Evolutionary conservation across 2,888 invertebrate genomes (phyloP).

Genomic region (Synergus itoensis): DNA sequence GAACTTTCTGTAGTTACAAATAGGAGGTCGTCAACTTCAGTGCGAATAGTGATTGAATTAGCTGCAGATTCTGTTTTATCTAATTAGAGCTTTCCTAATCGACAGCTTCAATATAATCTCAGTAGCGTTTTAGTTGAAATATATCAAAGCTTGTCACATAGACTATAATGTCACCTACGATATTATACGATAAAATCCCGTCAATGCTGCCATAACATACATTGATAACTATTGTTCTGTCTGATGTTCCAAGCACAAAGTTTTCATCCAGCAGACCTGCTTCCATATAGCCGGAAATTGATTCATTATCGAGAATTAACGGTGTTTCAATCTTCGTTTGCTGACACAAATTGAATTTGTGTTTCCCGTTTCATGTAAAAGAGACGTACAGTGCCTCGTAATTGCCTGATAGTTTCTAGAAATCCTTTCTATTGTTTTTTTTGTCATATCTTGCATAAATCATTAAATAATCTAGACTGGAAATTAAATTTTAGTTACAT

Average conservation of each 20-base stretch:
- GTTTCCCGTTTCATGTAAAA: background rate
- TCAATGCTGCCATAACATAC: background rate
- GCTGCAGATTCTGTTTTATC: slow-evolving; percentile 26
- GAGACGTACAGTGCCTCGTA: background rate
- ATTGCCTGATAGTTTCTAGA: background rate
- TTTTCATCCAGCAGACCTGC: slow-evolving; percentile 5
- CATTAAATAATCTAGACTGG: too few species aligned
- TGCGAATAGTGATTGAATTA: slow-evolving; percentile 27
- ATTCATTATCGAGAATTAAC: slow-evolving; percentile 3
- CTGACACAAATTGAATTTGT: background rate
- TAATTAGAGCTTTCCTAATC: slow-evolving; percentile 15
- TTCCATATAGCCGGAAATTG: background rate
- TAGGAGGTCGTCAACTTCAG: slow-evolving; percentile 28
- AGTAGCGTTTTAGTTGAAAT: background rate
- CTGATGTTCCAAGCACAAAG: background rate
- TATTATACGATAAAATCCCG: background rate
- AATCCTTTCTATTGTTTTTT: background rate
- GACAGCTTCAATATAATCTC: slow-evolving; percentile 18
- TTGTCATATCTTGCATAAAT: too few species aligned
- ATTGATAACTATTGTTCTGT: slow-evolving; percentile 7
- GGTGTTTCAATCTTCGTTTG: background rate
- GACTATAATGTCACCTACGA: slow-evolving; percentile 8
- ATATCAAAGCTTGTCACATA: slow-evolving; percentile 21
- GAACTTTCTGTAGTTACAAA: slow-evolving; percentile 18
- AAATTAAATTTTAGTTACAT: too few species aligned